Conservation (phyloP, 2,797 vertebrate genomes). For the Clarias fuscus region DNA sequence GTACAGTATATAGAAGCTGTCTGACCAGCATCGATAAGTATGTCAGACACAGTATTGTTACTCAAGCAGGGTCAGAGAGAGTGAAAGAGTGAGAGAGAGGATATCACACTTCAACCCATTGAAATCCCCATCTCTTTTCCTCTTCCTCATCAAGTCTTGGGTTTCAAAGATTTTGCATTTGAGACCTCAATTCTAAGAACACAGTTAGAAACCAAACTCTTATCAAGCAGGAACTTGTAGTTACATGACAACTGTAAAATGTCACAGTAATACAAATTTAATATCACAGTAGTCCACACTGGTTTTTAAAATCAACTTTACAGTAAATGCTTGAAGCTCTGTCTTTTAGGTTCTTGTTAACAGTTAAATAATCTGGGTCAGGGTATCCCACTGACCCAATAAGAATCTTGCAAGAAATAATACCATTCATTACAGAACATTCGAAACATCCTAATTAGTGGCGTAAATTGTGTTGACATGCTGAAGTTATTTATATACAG, state of each 20-base stretch:
- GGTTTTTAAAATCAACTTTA: conserved; percentile 5
- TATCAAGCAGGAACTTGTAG: neutral
- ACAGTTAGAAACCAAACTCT: conserved; percentile 25
- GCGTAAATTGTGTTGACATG: neutral
- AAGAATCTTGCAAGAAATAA: neutral
- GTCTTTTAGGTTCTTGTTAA: neutral
- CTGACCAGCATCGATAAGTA: conserved; percentile 29
- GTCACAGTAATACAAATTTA: neutral
- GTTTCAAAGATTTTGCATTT: conserved; percentile 66
- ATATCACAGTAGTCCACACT: conserved; percentile 5
- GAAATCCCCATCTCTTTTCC: conserved; percentile 58
- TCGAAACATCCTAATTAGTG: too few relatives aligned
- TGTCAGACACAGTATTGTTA: conserved; percentile 34
- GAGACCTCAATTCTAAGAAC: conserved; percentile 54
- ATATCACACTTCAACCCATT: conserved; percentile 46
- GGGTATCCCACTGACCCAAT: neutral
- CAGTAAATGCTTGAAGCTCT: neutral
- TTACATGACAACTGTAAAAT: neutral
- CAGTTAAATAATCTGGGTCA: neutral
- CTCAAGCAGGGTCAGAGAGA: conserved; percentile 16
- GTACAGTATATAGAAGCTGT: conserved; percentile 8
- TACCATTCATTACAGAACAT: neutral
- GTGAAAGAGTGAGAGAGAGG: conserved; percentile 7
- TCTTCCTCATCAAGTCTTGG: conserved; percentile 64
- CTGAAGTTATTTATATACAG: neutral